Base-by-base conservation (phyloP, 2,113 vertebrate species). In the Lates calcarifer region DNA sequence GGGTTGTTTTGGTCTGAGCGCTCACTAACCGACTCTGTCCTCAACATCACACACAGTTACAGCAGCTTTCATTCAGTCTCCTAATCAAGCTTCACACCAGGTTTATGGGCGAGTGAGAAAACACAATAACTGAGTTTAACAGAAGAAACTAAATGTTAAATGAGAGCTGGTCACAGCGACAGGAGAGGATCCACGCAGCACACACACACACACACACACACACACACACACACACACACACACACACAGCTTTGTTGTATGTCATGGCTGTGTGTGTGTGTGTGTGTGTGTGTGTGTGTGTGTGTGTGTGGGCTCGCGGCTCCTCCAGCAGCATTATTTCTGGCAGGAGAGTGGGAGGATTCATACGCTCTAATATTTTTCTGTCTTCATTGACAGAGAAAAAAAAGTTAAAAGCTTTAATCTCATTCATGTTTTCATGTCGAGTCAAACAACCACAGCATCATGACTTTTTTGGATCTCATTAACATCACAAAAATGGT, bases 291-390 rank as follows among this genome's bases (percentile, higher is more conserved):
- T 35, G n/a, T n/a, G 33, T 35, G 33, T 35, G 33, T 35, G 33
- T 35, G 33, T 35, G 33, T 35, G 33, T 77, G 72, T 82, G 73
- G 61, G 80, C 58, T 76, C 6, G 11, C 4, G 2, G 45, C 41
- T 81, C 26, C 51, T 65, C 1, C 37, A 11, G 77, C 24, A 51
- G 51, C 45, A 41, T 28, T 79, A 82, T 82, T 76, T 77, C 31
- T 56, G 68, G 69, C 72, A 45, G 63, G 2, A 0, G 33, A 64
- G 77, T 77, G 66, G 83, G 73, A 37, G 67, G 66, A n/a, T 20
- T 58, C 70, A 17, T 28, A 51, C 20, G 31, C 71, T 39, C 12
- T 20, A 6, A 77, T 28, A 57, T 15, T 39, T 29, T 56, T 31
- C 37, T 15, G 22, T 66, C 24, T 64, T 55, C 70, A 45, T 29